Evolutionary conservation across 2,113 vertebrate genomes (phyloP), one percentile per base, ranked within the genome.

Genomic region (Mellivora capensis): DNA sequence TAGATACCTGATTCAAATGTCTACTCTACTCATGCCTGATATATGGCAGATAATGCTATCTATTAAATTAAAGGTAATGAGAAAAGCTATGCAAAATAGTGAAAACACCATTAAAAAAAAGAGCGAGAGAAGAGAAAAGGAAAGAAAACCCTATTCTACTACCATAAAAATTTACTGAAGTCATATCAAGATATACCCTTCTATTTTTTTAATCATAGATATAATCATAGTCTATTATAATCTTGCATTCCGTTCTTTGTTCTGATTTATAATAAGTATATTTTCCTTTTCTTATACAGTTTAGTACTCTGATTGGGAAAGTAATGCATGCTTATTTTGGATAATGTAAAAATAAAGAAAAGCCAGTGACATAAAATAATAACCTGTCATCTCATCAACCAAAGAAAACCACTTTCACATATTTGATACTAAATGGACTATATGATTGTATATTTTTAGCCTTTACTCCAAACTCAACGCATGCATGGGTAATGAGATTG

Each of bases 301-400:
- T 76, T 83, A 42, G 62, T 69, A 69, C 62, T 88, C 34, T 95
- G 18, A 62, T 72, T 87, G 52, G 25, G 67, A 92, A 89, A 85
- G 3, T 27, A 86, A 86, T 42, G 17, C 2, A 52, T 71, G 0
- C 9, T 83, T 62, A 37, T n/a, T 94, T 90, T 29, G 13, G 47
- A 31, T 23, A 49, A 67, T 88, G 87, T 95, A 62, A 93, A 71
- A 86, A 79, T 37, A 47, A 90, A 82, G 42, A 52, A 29, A 89
- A 67, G 1, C 8, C 4, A 74, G 0, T 52, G 18, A 91, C 91
- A 39, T 94, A 54, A 91, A 82, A 71, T 27, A n/a, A 25, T 42
- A 69, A 44, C 9, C 9, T 52, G 42, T 37, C 59, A 52, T 39
- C 0, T 15, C 6, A 82, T 80, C 27, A 69, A 37, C 9, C 8